Base-by-base conservation (phyloP, 2,888 invertebrate species). In the Pantelozetes paolii region DNA sequence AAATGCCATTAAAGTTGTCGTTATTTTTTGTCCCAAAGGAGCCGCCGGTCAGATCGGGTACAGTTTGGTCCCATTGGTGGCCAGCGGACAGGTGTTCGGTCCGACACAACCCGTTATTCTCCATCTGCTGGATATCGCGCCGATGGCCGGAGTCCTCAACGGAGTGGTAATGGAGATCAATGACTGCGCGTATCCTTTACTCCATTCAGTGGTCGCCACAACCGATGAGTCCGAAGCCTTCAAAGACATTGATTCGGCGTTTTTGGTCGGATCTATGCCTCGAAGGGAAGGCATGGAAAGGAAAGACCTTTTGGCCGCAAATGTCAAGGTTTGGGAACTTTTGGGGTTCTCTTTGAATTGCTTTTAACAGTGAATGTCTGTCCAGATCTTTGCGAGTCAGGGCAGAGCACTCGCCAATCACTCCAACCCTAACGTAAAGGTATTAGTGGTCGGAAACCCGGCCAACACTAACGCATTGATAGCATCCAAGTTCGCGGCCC, bases 11-110 rank as follows among this genome's bases (percentile, higher is more conserved):
- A 18, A 57, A 15, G 6, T n/a, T 11, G 13, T 57, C 1, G 3
- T 57, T 57, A 15, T 54, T 54, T 23, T 9, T 54, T 20, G 50
- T 20, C 1, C 6, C 11, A 32, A 30, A 73, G 99, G 99, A 76
- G 99, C 99, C 79, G 99, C 98, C 76, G 99, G 99, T 23, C 99
- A 99, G 85, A 99, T 99, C 79, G 97, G 95, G 76, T 99, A 99
- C 83, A 97, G 97, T 1, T 85, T 99, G 62, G 85, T 99, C 18
- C 94, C 94, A 82, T 92, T 94, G 85, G 87, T 99, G 78, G 94
- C 94, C 18, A 94, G 94, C 80, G 99, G 98, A 76, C 91, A 93
- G 82, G 95, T 97, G 0, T 98, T 98, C 83, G 98, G 98, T 40
- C 86, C 86, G 71, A 86, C 91, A 67, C 94, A 94, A 82, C 89